Conservation (phyloP, 2,888 invertebrate genomes). For the Tetrapedia diversipes region DNA sequence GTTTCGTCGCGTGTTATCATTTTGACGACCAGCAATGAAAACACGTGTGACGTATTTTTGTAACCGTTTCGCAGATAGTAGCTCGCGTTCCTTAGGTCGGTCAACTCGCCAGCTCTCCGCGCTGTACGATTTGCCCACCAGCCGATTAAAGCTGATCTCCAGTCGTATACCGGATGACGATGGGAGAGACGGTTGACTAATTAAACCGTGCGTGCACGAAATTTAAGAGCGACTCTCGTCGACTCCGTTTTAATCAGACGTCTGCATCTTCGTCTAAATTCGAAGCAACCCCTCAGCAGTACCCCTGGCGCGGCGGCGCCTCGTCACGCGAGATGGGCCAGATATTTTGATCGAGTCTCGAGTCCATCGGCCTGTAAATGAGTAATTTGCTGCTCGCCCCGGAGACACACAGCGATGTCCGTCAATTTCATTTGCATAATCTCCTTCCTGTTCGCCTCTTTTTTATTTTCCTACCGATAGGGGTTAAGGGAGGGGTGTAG, state of each 20-base stretch:
- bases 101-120: too few species aligned
- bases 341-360: slow-evolving; percentile 50
- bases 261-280: slow-evolving; percentile 43
- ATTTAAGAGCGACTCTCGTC: slow-evolving; percentile 39
- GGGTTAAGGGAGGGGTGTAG: neutral
- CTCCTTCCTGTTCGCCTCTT: slow-evolving; percentile 25
- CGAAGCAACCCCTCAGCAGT: slow-evolving; percentile 16
- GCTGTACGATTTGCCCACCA: slow-evolving; percentile 16
- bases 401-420: slow-evolving; percentile 8
- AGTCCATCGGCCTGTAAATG: slow-evolving; percentile 49
- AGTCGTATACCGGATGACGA: too few species aligned
- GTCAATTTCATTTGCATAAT: slow-evolving; percentile 61
- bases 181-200: too few species aligned
- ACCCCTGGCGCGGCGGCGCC: neutral
- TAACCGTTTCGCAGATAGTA: too few species aligned
- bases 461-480: neutral
- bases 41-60: too few species aligned
- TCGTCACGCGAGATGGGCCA: slow-evolving; percentile 12
- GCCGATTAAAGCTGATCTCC: too few species aligned
- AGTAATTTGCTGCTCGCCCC: slow-evolving; percentile 50
- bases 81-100: too few species aligned
- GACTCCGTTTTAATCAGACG: slow-evolving; percentile 40
- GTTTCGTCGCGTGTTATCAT: too few species aligned
- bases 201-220: slow-evolving; percentile 20
- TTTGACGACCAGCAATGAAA: too few species aligned